A percentile compares a stretch with the other conserved stretches of the same genome.
Evolutionary conservation across 1,140 invertebrate genomes (phyloP).

Genomic region (Alviniconcha marisindica): DNA sequence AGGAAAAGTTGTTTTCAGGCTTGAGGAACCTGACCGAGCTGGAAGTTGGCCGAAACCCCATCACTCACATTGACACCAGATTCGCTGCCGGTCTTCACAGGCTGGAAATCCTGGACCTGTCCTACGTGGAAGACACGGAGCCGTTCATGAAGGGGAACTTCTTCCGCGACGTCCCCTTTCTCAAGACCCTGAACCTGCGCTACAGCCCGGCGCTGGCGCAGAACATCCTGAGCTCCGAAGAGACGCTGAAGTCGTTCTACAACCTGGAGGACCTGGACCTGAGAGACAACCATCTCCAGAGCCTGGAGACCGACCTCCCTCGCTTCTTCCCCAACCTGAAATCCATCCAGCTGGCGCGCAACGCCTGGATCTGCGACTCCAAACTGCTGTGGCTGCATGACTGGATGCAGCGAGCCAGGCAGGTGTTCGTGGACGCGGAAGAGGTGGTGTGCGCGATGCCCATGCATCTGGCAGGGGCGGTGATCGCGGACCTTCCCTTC

Average conservation of each 20-base stretch:
- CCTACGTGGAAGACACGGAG: constrained; percentile 80
- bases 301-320: constrained; percentile 80
- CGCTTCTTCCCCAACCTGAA: constrained; percentile 83
- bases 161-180: constrained; percentile 78
- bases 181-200: constrained; percentile 84
- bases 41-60: constrained; percentile 80
- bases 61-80: constrained; percentile 74
- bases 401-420: constrained; percentile 65
- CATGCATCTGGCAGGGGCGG: constrained; percentile 56
- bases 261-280: constrained; percentile 50
- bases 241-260: constrained; percentile 81
- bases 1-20: constrained; percentile 65
- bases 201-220: constrained; percentile 84
- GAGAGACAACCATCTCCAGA: constrained; percentile 80
- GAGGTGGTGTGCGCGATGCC: constrained; percentile 66
- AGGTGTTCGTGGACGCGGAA: constrained; percentile 63
- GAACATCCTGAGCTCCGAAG: constrained; percentile 80
- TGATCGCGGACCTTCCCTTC: constrained; percentile 54
- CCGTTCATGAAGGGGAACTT: constrained; percentile 74
- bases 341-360: constrained; percentile 71
- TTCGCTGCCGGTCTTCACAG: constrained; percentile 82
- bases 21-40: constrained; percentile 80
- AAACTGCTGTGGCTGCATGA: constrained; percentile 67
- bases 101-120: constrained; percentile 83
- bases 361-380: constrained; percentile 74